Base-by-base conservation (phyloP, 2,888 invertebrate genomes). In the Rhimphoctona megacephalus region DNA sequence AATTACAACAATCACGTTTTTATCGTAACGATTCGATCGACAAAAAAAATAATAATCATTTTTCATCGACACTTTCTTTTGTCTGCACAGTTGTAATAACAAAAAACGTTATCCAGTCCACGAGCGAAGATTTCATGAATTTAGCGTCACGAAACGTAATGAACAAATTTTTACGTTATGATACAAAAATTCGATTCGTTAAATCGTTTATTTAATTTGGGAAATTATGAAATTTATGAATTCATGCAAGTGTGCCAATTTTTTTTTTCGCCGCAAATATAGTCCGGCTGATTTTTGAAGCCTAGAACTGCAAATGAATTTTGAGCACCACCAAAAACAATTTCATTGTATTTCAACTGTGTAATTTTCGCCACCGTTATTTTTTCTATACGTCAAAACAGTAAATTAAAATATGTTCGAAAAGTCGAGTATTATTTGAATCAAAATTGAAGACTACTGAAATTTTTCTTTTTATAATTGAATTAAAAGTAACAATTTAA, bases 61-160 rank as follows among this genome's bases (percentile, higher is more conserved):
- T 11, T 19, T 64, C 14, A 39, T 46, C 46, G 49, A 77, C 49
- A 49, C 46, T 64, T 76, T 61, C 3, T 33, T 36, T 52, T 7
- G 39, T 74, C 43, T 52, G 72, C n/a, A 72, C 72, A 72, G 72
- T 49, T 72, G 72, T 52, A 30, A 22, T n/a, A 72, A 72, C 30
- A 14, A 54, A 49, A n/a, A 72, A 14, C 8, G 3, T 25, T 30
- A 61, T 30, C 57, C 57, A 57, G 57, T 22, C 11, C 25, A 17
- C 25, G 22, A 61, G 30, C 57, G 11, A 22, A 7, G 14, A 57
- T 25, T 25, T 57, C 25, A 30, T 30, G 14, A 14, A 5, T 30
- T 30, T 14, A 30, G 25, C 30, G 30, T 61, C 25, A 30, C 30
- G 30, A 61, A 30, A 61, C 1, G 11, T 3, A 57, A 11, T 57